Evolutionary conservation across 2,113 vertebrate species (phyloP).

Genomic region (Pachyramphus minor): DNA sequence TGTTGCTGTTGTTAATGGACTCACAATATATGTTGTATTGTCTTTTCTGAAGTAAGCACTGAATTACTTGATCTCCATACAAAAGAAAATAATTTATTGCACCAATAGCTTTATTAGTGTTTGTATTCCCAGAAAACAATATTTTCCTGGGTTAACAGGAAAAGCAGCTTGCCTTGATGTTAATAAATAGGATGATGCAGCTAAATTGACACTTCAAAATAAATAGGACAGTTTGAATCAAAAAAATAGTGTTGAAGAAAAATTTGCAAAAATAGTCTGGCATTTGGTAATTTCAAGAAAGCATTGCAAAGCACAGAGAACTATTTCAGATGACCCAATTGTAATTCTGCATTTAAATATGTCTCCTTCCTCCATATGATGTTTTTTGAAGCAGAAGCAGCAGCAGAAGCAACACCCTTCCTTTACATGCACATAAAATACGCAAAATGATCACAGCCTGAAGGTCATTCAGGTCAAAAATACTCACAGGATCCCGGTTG

Average conservation of each 20-base stretch:
- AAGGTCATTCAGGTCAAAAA: not conserved
- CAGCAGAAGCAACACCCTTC: not conserved
- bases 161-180: not conserved
- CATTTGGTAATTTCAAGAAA: not conserved
- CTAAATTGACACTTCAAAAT: not conserved
- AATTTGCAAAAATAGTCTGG: not conserved
- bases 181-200: not conserved
- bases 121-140: not conserved
- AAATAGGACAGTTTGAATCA: not conserved
- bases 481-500: not conserved
- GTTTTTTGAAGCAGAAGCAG: not conserved
- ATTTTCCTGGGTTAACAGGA: not conserved
- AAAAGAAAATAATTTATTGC: slow-evolving; percentile 9
- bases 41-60: slow-evolving; percentile 17
- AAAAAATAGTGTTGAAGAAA: not conserved
- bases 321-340: not conserved
- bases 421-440: not conserved
- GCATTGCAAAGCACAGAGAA: not conserved
- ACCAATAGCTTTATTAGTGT: not conserved
- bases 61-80: not conserved
- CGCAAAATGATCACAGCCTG: not conserved
- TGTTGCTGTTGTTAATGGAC: slow-evolving; percentile 27
- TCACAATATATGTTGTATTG: not conserved
- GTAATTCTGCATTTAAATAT: not conserved
- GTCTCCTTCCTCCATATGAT: not conserved